Base-by-base conservation (phyloP, 2,888 invertebrate species). In the Drosophila mercatorum region DNA sequence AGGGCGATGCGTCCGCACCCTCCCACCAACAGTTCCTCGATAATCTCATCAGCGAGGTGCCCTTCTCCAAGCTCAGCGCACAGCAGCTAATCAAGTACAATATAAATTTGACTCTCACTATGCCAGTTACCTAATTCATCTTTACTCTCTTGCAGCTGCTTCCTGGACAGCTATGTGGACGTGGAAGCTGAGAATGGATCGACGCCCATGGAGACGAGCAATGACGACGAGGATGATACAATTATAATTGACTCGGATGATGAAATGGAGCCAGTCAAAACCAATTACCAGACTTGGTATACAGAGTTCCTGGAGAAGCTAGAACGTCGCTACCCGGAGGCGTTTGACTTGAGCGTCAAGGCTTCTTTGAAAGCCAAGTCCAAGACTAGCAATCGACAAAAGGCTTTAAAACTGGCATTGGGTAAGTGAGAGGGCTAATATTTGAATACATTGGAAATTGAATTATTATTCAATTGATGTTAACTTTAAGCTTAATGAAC, bases 271-370 rank as follows among this genome's bases (percentile, higher is more conserved):
- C 53, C 44, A 0, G 62, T 59, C 4, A 76, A 82, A 11, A 78
- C 68, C 2, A 70, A 92, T 78, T 91, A 94, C 26, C 87, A 93
- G 17, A 83, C 90, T 1, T 95, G 95, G 95, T 95, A 94, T 78
- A 94, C 94, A 0, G 80, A 92, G 22, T 93, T 95, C 38, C 83
- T 96, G 0, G 94, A 94, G 69, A 94, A 93, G 31, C 90, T 97
- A 2, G 97, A 97, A 91, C 93, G 92, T 5, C 95, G 95, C 78
- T 97, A 97, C 90, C 96, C 97, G 0, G 93, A 93, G 0, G 94
- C 94, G 12, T 97, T 97, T 89, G 97, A 97, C 85, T 93, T 93
- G 55, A 94, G 95, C 49, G 93, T 96, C 0, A 95, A 95, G 81
- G 93, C 93, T 17, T 93, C 95, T 31, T 94, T 95, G 0, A 74